Evolutionary conservation across 2,797 vertebrate genomes (phyloP).

Genomic region (Hemitrygon akajei): DNA sequence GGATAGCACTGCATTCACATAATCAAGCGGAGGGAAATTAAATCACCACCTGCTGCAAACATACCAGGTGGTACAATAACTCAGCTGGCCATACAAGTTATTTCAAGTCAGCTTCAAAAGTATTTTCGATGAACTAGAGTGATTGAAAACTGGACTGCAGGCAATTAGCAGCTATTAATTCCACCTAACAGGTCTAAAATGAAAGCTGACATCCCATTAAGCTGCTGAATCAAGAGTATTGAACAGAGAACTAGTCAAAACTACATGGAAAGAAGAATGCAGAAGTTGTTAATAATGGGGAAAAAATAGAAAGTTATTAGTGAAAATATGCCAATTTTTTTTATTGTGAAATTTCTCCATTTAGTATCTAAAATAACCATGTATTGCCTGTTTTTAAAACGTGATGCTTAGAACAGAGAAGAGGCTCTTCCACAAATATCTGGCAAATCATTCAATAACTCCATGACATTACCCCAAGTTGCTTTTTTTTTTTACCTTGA

Average conservation of each 20-base stretch:
- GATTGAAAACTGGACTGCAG: background rate
- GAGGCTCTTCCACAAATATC: too few relatives aligned
- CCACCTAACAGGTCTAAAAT: background rate
- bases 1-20: too few relatives aligned
- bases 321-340: background rate
- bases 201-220: slow-evolving; percentile 1
- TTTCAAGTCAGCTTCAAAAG: background rate
- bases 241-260: background rate
- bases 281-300: background rate
- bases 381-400: too few relatives aligned
- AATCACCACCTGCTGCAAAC: background rate
- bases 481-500: too few relatives aligned
- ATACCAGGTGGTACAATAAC: background rate
- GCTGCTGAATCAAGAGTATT: background rate
- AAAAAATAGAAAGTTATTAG: background rate
- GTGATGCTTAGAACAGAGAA: too few relatives aligned
- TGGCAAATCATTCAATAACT: too few relatives aligned
- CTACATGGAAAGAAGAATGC: background rate
- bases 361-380: background rate
- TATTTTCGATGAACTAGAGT: background rate
- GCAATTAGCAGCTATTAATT: background rate
- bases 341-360: background rate
- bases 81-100: background rate
- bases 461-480: too few relatives aligned
- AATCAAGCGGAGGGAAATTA: background rate